Evolutionary conservation across 2,113 vertebrate species (phyloP).

Genomic region (Zapornia atra): DNA sequence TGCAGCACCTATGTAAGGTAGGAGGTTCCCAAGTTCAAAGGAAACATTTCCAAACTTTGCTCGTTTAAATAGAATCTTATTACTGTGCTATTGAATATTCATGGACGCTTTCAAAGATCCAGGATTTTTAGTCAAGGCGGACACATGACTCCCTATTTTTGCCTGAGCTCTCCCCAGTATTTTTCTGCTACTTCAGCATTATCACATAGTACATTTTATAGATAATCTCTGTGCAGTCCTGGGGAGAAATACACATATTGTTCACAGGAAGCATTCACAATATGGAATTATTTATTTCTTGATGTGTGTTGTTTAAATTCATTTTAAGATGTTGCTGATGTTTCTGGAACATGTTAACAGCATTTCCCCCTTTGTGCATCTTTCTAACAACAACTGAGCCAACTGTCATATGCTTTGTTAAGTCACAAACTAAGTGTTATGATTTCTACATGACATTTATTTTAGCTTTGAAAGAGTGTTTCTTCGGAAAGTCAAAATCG

Average conservation of each 20-base stretch:
- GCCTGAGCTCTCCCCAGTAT: background rate
- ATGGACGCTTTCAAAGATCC: background rate
- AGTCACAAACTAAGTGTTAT: background rate
- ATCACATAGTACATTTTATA: background rate
- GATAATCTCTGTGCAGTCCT: background rate
- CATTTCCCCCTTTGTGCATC: background rate
- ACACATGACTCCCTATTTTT: background rate
- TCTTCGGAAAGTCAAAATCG: background rate
- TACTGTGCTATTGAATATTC: constrained; percentile 34
- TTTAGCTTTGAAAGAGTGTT: background rate
- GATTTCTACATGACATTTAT: background rate
- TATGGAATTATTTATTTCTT: background rate
- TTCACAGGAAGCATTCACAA: background rate
- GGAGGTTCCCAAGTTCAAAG: background rate
- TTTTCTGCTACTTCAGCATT: background rate
- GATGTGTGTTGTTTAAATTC: background rate
- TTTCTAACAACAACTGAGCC: background rate
- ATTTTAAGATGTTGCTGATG: background rate
- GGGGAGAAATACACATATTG: background rate
- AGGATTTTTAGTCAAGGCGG: background rate
- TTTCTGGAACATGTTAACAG: background rate
- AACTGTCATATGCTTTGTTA: background rate
- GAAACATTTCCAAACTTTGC: background rate
- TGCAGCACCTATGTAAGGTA: background rate
- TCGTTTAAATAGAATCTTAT: background rate